Conservation (phyloP, 1,140 invertebrate genomes). For the Penaeus japonicus region DNA sequence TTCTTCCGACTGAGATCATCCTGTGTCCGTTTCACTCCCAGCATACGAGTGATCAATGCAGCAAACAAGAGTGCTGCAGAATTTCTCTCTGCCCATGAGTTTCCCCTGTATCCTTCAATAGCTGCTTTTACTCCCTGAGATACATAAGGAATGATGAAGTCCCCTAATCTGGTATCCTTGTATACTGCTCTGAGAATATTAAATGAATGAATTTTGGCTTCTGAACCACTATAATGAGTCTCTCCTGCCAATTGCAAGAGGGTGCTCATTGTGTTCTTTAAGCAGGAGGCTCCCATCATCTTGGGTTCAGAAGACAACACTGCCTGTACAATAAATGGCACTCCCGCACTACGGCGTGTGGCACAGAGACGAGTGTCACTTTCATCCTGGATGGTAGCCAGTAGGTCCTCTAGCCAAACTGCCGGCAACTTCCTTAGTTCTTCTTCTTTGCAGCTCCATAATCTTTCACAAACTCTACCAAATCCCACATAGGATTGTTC, state of each 20-base stretch:
- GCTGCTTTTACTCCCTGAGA: constrained; percentile 77
- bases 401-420: constrained; percentile 76
- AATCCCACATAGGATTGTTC: constrained; percentile 94
- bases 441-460: constrained; percentile 69
- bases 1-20: constrained; percentile 79
- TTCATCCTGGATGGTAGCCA: constrained; percentile 70
- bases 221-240: constrained; percentile 25
- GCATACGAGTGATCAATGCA: constrained; percentile 84
- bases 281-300: constrained; percentile 38
- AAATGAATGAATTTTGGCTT: constrained; percentile 77
- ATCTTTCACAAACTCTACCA: constrained; percentile 74
- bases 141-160: constrained; percentile 74
- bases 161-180: constrained; percentile 77
- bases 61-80: constrained; percentile 85
- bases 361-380: constrained; percentile 73
- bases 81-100: constrained; percentile 86
- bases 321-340: constrained; percentile 90
- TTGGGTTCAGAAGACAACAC: constrained; percentile 56
- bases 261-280: constrained; percentile 55
- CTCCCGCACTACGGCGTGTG: constrained; percentile 87
- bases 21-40: constrained; percentile 84
- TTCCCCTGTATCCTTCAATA: constrained; percentile 76
- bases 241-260: constrained; percentile 43
- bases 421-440: constrained; percentile 73
- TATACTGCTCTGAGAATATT: constrained; percentile 87